Percentiles rank a stretch among this genome's conserved stretches.
These are phyloP conservation scores for Callosobruchus maculatus DNA, from an alignment of 2,888 invertebrate genomes.

Conservation along the genomic window DNA sequence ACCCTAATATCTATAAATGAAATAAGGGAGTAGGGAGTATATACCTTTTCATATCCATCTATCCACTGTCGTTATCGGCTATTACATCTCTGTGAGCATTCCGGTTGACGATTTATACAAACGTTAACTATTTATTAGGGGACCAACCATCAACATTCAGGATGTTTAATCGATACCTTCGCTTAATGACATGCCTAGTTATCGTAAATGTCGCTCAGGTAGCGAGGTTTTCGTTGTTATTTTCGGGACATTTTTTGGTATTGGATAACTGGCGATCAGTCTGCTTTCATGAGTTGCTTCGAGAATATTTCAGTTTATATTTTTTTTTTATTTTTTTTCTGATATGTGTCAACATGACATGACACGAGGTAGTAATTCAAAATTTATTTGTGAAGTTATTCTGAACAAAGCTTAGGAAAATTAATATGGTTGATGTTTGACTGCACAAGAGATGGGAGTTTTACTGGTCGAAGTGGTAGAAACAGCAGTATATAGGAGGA, in stretches of 20 bases:
- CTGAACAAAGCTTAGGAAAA: too few relatives aligned
- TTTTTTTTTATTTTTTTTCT: too few relatives aligned
- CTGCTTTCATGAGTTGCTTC: too few relatives aligned
- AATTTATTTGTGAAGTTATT: too few relatives aligned
- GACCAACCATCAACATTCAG: conserved; percentile 6
- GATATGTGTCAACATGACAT: too few relatives aligned
- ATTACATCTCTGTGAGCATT: conserved; percentile 28
- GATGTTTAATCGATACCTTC: conserved; percentile 30
- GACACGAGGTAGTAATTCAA: too few relatives aligned
- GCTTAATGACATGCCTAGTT: neutral
- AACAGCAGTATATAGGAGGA: too few relatives aligned
- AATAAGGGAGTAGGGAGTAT: conserved; percentile 20
- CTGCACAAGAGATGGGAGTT: too few relatives aligned
- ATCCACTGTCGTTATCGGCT: conserved; percentile 22
- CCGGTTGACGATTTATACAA: conserved; percentile 28
- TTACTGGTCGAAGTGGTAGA: too few relatives aligned
- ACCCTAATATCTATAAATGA: conserved; percentile 33
- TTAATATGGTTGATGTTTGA: too few relatives aligned
- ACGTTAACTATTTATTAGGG: conserved; percentile 29
- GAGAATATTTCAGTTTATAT: too few relatives aligned
- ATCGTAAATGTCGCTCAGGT: neutral
- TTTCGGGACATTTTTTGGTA: neutral
- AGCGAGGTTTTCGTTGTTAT: neutral
- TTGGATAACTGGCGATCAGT: too few relatives aligned
- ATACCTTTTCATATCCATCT: conserved; percentile 4